These are phyloP conservation scores for Phasia obesa DNA, from an alignment of 2,888 invertebrate species.

Conservation along the genomic window DNA sequence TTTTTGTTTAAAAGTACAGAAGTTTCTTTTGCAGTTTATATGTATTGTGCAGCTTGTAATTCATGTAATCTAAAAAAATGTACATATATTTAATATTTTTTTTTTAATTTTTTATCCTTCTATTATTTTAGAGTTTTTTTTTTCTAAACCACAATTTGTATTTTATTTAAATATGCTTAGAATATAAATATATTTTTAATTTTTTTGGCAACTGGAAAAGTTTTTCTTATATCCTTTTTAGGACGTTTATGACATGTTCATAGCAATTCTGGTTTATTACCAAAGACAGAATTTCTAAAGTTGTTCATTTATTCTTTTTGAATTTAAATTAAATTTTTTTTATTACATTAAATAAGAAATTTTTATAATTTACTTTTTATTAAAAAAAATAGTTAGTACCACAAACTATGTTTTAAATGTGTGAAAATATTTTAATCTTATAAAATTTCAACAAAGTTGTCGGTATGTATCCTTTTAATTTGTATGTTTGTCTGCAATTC, in stretches of 20 bases:
- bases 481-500: too few relatives aligned
- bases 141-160: conserved; percentile 16
- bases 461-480: too few relatives aligned
- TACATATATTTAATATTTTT: too few relatives aligned
- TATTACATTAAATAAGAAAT: too few relatives aligned
- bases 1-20: too few relatives aligned
- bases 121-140: neutral
- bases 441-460: too few relatives aligned
- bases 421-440: neutral
- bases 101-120: neutral
- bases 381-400: too few relatives aligned
- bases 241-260: neutral
- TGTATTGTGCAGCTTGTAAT: too few relatives aligned
- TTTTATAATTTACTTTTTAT: too few relatives aligned
- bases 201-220: neutral
- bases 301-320: neutral
- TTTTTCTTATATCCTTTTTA: conserved; percentile 28
- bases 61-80: too few relatives aligned
- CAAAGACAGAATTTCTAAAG: neutral
- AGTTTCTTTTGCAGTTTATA: too few relatives aligned
- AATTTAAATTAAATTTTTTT: too few relatives aligned
- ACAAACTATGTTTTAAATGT: neutral
- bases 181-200: neutral
- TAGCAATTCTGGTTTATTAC: neutral
- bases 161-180: neutral